Evolutionary conservation across 2,888 invertebrate genomes (phyloP).

Genomic region (Tinea semifulvella): DNA sequence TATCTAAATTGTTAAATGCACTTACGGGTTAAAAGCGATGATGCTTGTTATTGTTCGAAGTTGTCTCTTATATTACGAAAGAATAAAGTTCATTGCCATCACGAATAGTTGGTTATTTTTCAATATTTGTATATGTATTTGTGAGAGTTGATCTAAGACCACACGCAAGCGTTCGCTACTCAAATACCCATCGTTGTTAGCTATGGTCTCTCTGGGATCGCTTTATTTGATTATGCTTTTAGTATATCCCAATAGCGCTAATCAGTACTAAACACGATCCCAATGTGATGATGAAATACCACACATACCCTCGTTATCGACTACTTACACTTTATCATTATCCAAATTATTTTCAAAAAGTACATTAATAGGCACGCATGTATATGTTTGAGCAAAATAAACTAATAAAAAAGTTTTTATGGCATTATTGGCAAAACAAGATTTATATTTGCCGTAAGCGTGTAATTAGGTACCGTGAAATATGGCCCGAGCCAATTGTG

Average conservation of each 20-base stretch:
- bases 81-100: too few relatives aligned
- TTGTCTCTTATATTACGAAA: too few relatives aligned
- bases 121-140: too few relatives aligned
- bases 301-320: conserved; percentile 52
- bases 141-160: conserved; percentile 3
- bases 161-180: conserved; percentile 4
- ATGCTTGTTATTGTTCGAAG: too few relatives aligned
- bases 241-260: conserved; percentile 29
- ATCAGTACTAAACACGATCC: conserved; percentile 51
- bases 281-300: conserved; percentile 51
- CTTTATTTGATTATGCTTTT: conserved; percentile 8
- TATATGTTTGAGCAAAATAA: background rate
- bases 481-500: conserved; percentile 46
- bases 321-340: conserved; percentile 30
- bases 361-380: too few relatives aligned
- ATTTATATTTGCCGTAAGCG: background rate
- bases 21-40: conserved; percentile 29
- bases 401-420: background rate
- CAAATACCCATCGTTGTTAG: background rate
- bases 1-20: conserved; percentile 57
- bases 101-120: too few relatives aligned
- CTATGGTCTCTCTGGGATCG: conserved; percentile 2
- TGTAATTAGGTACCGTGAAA: conserved; percentile 54
- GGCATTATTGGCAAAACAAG: background rate
- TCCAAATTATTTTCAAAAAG: too few relatives aligned